Evolutionary conservation across 2,113 vertebrate species (phyloP).

Genomic region (Mobula hypostoma): DNA sequence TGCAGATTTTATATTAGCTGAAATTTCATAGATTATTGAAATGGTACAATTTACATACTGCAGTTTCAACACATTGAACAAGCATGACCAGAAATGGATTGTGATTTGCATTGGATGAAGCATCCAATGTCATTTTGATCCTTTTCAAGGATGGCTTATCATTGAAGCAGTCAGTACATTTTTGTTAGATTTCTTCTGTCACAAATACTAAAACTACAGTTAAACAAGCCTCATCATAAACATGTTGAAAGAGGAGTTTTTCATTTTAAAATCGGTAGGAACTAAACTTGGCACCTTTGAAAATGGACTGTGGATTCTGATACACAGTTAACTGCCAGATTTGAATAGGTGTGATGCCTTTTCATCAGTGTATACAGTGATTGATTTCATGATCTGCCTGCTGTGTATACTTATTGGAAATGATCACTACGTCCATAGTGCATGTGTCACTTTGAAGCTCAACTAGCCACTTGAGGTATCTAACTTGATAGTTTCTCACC

Average conservation of each 20-base stretch:
- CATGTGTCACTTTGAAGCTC: no score
- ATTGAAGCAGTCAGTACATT: not conserved
- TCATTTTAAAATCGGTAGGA: not conserved
- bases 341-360: no score
- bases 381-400: no score
- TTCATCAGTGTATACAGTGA: no score
- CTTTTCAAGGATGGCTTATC: not conserved
- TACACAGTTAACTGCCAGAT: no score
- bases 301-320: no score
- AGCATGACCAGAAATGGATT: not conserved
- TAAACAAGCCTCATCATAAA: not conserved
- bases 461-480: no score
- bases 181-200: not conserved
- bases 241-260: not conserved
- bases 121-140: not conserved
- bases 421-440: no score
- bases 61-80: not conserved
- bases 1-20: not conserved
- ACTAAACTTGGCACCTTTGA: no score
- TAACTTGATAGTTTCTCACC: no score
- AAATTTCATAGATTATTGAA: not conserved
- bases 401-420: no score
- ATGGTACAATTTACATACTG: not conserved
- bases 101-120: not conserved
- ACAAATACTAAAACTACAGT: not conserved